Evolutionary conservation across 64 coral and sea anemone genomes (phyloP).

Genomic region (Montipora capricornis): DNA sequence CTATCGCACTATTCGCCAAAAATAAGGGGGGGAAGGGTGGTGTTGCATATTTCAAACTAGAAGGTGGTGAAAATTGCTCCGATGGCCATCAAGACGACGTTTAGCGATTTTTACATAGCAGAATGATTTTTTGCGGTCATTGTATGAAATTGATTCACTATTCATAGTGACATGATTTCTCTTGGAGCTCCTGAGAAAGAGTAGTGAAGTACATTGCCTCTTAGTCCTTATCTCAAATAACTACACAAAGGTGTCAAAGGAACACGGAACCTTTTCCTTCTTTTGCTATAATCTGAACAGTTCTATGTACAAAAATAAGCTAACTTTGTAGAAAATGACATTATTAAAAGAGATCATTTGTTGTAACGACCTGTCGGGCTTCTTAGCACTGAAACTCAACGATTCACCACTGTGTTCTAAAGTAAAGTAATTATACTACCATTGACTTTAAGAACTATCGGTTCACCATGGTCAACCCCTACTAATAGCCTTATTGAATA

Average conservation of each 20-base stretch:
- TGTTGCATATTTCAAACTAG: background rate
- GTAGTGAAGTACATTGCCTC: background rate
- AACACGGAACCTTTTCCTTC: no score
- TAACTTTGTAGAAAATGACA: no score
- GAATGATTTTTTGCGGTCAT: background rate
- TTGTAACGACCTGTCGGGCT: no score
- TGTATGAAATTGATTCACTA: background rate
- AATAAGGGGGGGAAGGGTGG: background rate
- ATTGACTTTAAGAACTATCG: no score
- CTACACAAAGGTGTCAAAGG: background rate
- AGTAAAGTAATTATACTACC: no score
- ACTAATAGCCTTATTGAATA: background rate
- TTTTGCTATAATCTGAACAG: no score
- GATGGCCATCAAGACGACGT: background rate
- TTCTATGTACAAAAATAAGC: no score
- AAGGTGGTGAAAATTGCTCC: background rate
- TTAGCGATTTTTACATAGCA: background rate
- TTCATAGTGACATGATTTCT: background rate
- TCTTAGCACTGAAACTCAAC: no score
- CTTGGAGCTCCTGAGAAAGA: background rate
- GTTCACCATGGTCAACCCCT: no score
- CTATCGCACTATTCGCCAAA: slow-evolving; percentile 8
- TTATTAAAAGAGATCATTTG: no score
- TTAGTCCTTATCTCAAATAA: slow-evolving; percentile 6
- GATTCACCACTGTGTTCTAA: no score